Evolutionary conservation across 1,140 invertebrate species (phyloP), one percentile per base, ranked within the genome.

Genomic region (Pseudomyrmex cubaensis): DNA sequence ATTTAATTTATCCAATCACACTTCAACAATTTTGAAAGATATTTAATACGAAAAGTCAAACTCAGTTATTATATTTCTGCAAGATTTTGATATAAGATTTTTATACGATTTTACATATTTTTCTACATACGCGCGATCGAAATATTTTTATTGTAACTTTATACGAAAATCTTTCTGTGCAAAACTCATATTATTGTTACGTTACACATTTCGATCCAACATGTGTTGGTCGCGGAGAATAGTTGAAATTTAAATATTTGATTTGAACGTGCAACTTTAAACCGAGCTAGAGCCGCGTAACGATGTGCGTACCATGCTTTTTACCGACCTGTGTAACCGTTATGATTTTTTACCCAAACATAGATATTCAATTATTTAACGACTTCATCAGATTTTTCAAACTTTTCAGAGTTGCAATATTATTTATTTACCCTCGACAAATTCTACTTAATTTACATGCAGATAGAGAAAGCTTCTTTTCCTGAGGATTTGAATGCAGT

Each of bases 201-300:
- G n/a, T 35, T 72, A 59, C n/a, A 70, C 52, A 50, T 57, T 17
- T 20, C 10, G 35, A 50, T 35, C 64, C 76, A 70, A 35, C 76
- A 17, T 50, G 66, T 13, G 66, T 13, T 48, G 66, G 44, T 48
- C 10, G 54, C 5, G 35, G 35, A 35, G n/a, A 50, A 67, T 59
- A 72, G 76, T 57, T 35, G 20, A 57, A 82, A 74, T 75, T 75
- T 74, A 64, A 82, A 82, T 56, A 82, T 82, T 66, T 48, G 48
- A 82, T 12, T 52, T 35, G 35, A 35, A 56, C 70, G 17, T 74
- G 22, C 70, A 63, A 70, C 17, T 25, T 80, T 59, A 67, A 80
- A 82, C 78, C 59, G 56, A 54, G 48, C 46, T 50, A 54, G 25
- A 25, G 35, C 35, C 72, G 8, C 57, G 48, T 82, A 82, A 82